phyloP scores from a whole-genome alignment of 2,888 invertebrate genomes.

The Pelosia muscerda region DNA sequence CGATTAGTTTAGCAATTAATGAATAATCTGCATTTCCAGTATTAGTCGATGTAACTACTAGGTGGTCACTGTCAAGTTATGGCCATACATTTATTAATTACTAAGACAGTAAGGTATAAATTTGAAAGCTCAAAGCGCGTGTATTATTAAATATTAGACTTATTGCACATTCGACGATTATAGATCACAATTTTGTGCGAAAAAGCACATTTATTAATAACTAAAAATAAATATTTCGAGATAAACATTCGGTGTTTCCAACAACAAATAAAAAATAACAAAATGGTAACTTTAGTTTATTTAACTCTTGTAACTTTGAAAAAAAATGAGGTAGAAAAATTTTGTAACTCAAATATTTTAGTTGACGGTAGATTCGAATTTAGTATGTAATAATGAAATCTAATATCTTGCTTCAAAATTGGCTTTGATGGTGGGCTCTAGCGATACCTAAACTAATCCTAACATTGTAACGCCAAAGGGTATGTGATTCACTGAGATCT shows the following conservation, averaged over 20 bases:
- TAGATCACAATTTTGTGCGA: conserved; percentile 69
- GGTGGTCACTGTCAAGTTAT: conserved; percentile 61
- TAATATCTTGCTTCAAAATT: conserved; percentile 55
- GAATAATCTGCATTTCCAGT: conserved; percentile 31
- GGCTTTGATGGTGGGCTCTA: conserved; percentile 75
- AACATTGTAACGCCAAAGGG: conserved; percentile 49
- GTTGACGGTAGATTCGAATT: conserved; percentile 41
- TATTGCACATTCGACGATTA: conserved; percentile 64
- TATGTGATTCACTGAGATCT: conserved; percentile 43
- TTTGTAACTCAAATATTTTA: conserved; percentile 51
- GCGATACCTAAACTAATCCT: conserved; percentile 80
- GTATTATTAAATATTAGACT: conserved; percentile 55
- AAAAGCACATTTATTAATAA: conserved; percentile 61
- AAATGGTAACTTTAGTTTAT: conserved; percentile 59
- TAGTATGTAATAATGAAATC: conserved; percentile 45
- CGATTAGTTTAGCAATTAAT: conserved; percentile 14
- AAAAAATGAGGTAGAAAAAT: conserved; percentile 67
- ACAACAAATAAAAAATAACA: conserved; percentile 49
- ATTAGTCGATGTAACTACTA: conserved; percentile 36
- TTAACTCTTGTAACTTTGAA: conserved; percentile 50
- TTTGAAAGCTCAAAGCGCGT: conserved; percentile 65
- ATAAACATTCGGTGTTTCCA: conserved; percentile 43
- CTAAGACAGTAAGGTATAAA: conserved; percentile 55
- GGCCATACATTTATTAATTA: conserved; percentile 56
- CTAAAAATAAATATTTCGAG: conserved; percentile 56